Evolutionary conservation across 2,113 vertebrate genomes (phyloP).

Genomic region (Syrrhaptes paradoxus): DNA sequence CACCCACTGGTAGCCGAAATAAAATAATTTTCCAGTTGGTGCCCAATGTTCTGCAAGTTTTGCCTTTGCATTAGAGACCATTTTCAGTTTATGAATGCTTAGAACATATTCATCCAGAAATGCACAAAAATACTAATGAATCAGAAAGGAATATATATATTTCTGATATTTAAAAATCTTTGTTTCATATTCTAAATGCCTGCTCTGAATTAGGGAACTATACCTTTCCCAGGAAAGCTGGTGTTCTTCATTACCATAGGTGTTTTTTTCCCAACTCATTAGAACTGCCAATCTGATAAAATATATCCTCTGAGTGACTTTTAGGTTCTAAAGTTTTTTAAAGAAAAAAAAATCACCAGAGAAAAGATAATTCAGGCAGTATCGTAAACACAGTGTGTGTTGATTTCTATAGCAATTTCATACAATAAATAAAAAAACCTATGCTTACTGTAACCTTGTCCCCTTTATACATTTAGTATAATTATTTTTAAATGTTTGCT

Average conservation of each 20-base stretch:
- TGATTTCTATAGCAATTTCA: neutral
- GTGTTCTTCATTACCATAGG: neutral
- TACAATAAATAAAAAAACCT: neutral
- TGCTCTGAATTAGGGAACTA: neutral
- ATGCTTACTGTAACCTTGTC: neutral
- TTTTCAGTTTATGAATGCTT: neutral
- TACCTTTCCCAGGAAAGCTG: neutral
- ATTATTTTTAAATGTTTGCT: neutral
- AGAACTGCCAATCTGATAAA: neutral
- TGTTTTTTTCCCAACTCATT: neutral
- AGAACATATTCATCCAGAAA: neutral
- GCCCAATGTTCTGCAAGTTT: slow-evolving; percentile 32
- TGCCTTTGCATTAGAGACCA: neutral
- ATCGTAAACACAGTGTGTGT: neutral
- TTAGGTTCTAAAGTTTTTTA: neutral
- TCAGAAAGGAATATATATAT: too few relatives aligned
- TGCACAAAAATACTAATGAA: neutral
- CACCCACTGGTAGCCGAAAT: neutral
- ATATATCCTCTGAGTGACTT: neutral
- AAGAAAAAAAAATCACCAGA: neutral
- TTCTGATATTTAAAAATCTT: neutral
- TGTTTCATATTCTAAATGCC: neutral
- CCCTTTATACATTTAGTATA: neutral
- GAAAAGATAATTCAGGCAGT: neutral
- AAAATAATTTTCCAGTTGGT: slow-evolving; percentile 44